A percentile compares a stretch with the other conserved stretches of the same genome.
Conservation (phyloP, 1,140 invertebrate species). For the Manduca sexta region DNA sequence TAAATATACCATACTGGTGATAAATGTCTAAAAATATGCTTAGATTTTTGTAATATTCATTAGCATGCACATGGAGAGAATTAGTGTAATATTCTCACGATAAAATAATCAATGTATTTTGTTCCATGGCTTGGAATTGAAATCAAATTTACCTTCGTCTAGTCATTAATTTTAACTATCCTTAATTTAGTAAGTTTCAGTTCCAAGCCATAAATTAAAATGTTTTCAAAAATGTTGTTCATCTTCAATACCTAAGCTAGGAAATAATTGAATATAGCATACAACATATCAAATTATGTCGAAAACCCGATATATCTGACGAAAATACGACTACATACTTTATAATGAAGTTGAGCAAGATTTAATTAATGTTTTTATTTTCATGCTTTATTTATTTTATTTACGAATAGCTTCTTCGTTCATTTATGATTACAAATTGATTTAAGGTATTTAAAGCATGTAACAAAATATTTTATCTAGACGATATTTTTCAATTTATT, state of each 20-base stretch:
- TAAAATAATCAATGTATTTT: neutral
- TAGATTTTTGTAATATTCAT: no score
- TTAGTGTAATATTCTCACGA: no score
- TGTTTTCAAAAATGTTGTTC: slow-evolving; percentile 36
- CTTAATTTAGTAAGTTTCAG: no score
- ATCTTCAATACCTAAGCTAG: slow-evolving; percentile 29
- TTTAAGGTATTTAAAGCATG: neutral
- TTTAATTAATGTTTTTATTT: slow-evolving; percentile 18
- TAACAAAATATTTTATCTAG: no score
- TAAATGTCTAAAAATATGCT: no score
- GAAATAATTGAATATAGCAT: slow-evolving; percentile 20
- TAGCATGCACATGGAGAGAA: no score
- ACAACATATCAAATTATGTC: slow-evolving; percentile 38
- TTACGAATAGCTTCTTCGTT: neutral
- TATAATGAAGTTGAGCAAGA: slow-evolving; percentile 40
- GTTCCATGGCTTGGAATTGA: neutral
- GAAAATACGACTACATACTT: slow-evolving; percentile 16
- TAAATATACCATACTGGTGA: no score
- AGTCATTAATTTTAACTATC: no score
- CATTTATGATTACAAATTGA: neutral
- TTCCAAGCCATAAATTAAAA: slow-evolving; percentile 1
- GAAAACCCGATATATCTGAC: slow-evolving; percentile 6
- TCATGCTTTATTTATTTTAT: slow-evolving; percentile 10
- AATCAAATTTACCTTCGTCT: neutral
- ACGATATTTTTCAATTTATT: no score